Evolutionary conservation across 2,113 vertebrate genomes (phyloP).

Genomic region (Elephas maximus): DNA sequence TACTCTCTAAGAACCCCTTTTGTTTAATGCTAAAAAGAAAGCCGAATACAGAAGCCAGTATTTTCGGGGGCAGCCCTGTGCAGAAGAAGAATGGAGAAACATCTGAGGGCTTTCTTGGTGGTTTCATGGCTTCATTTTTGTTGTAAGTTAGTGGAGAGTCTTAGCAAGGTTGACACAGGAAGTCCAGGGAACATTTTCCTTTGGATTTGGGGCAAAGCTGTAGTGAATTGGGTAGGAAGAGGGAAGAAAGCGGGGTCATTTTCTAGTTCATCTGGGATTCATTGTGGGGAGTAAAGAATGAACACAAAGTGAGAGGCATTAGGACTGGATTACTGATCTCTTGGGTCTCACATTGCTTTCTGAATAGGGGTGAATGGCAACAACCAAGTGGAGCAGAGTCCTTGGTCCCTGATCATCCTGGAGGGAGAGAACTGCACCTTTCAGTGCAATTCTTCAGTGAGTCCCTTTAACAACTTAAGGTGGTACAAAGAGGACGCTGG

Average conservation of each 20-base stretch:
- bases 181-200: not conserved
- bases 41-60: not conserved
- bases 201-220: not conserved
- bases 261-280: not conserved
- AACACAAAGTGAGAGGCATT: not conserved
- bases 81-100: conserved; percentile 32
- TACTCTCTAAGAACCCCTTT: not conserved
- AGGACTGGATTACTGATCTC: not conserved
- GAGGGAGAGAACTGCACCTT: conserved; percentile 38
- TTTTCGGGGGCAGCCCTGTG: not conserved
- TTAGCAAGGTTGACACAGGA: not conserved
- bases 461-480: not conserved
- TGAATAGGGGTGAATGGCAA: not conserved
- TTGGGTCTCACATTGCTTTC: conserved; percentile 31
- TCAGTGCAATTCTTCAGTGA: conserved; percentile 52
- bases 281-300: not conserved
- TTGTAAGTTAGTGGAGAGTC: conserved; percentile 41
- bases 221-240: not conserved
- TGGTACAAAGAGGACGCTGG: not conserved
- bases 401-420: not conserved
- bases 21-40: not conserved
- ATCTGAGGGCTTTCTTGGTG: not conserved
- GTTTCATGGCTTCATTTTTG: conserved; percentile 56
- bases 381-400: conserved; percentile 57
- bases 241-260: not conserved